phyloP scores from a whole-genome alignment of 1,140 invertebrate species.

The Drosophila nikananu region DNA sequence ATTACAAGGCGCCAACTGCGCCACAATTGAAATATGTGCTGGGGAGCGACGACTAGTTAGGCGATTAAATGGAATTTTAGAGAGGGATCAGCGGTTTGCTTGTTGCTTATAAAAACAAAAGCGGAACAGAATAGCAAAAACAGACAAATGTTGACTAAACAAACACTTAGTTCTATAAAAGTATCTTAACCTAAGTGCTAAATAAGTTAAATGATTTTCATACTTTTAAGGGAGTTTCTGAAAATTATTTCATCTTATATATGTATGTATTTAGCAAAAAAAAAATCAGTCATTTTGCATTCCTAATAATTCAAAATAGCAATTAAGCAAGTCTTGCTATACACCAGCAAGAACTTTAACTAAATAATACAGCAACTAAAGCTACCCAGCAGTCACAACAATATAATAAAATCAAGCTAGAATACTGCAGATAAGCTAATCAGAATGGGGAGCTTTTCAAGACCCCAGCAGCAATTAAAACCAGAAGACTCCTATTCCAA shows the following conservation, averaged over 20 bases:
- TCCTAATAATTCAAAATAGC: background rate
- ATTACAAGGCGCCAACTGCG: constrained; percentile 62
- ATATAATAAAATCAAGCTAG: constrained; percentile 45
- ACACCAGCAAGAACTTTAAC: constrained; percentile 1
- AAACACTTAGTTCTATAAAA: constrained; percentile 4
- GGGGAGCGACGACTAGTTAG: background rate
- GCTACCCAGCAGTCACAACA: constrained; percentile 30
- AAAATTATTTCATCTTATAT: background rate
- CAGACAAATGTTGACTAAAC: constrained; percentile 26
- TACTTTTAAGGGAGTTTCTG: background rate
- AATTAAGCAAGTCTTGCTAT: constrained; percentile 6
- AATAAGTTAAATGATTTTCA: background rate
- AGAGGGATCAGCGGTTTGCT: constrained; percentile 2
- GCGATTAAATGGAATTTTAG: constrained; percentile 37
- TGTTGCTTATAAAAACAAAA: constrained; percentile 21
- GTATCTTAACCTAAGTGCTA: background rate
- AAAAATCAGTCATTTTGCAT: background rate
- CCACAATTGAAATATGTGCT: constrained; percentile 44
- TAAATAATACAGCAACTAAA: constrained; percentile 19
- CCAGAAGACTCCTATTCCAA: constrained; percentile 13
- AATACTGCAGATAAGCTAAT: constrained; percentile 42
- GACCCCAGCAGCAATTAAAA: constrained; percentile 27
- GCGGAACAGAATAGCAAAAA: constrained; percentile 2
- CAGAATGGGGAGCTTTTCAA: constrained; percentile 25
- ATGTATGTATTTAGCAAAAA: background rate